A percentile compares a stretch with the other conserved stretches of the same genome.
These are phyloP conservation scores for Phortica variegata DNA, from an alignment of 1,140 invertebrate species.

Conservation along the genomic window DNA sequence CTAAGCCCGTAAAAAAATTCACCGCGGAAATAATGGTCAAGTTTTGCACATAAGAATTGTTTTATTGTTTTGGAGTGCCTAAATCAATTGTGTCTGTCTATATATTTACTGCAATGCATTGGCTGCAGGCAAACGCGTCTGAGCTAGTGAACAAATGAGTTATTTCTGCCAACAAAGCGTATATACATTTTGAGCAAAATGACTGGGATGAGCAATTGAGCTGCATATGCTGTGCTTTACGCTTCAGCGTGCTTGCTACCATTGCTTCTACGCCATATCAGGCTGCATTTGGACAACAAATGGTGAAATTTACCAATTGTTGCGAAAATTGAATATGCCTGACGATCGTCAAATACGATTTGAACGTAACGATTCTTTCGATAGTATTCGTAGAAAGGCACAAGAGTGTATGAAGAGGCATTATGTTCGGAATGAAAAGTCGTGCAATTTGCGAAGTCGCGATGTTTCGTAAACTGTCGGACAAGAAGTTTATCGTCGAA, in stretches of 20 bases:
- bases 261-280: not conserved
- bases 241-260: not conserved
- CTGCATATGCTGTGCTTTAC: too few relatives aligned
- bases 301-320: not conserved
- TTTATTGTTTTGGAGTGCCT: too few relatives aligned
- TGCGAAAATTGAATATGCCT: not conserved
- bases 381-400: not conserved
- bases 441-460: not conserved
- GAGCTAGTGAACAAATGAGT: too few relatives aligned
- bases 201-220: too few relatives aligned
- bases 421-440: not conserved
- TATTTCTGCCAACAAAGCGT: too few relatives aligned
- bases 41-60: too few relatives aligned
- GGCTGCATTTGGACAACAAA: not conserved
- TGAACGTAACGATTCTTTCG: not conserved
- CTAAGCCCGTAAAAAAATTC: too few relatives aligned
- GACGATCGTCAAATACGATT: not conserved
- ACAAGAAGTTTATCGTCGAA: not conserved
- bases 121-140: too few relatives aligned
- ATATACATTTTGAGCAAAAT: too few relatives aligned
- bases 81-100: too few relatives aligned
- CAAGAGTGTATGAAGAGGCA: not conserved
- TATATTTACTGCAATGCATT: too few relatives aligned
- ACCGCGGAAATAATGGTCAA: too few relatives aligned
- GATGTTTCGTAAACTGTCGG: not conserved